These are phyloP conservation scores for Pangasius djambal DNA, from an alignment of 2,797 vertebrate species.

Conservation along the genomic window DNA sequence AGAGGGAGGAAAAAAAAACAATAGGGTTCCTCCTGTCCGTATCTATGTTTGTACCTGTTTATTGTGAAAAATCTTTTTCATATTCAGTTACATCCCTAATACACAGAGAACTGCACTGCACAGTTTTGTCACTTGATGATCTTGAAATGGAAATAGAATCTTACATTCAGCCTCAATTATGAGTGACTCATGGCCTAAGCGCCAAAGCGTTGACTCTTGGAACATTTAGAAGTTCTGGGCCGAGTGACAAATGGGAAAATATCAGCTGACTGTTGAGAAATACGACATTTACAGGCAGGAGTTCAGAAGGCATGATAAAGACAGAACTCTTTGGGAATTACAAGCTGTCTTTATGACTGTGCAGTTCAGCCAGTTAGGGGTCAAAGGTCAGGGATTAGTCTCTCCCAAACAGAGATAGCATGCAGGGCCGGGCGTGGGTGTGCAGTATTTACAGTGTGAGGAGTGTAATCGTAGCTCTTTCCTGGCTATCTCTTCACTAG, in stretches of 20 bases:
- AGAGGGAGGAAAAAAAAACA: no score
- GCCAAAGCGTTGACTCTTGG: background rate
- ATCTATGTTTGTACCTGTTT: background rate
- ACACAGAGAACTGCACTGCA: background rate
- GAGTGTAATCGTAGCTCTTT: background rate
- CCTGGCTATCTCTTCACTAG: background rate
- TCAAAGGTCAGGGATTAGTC: slow-evolving; percentile 26
- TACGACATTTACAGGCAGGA: background rate
- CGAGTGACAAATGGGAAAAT: slow-evolving; percentile 25
- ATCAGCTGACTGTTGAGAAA: slow-evolving; percentile 23
- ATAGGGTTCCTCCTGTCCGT: background rate
- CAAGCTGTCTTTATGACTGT: background rate
- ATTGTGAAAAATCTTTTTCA: background rate
- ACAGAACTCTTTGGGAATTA: slow-evolving; percentile 27
- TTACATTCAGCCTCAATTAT: background rate
- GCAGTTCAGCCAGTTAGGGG: background rate
- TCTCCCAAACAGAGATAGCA: slow-evolving; percentile 24
- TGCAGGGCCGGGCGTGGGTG: background rate
- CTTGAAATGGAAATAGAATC: background rate
- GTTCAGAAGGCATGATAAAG: slow-evolving; percentile 1
- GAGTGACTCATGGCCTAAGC: background rate
- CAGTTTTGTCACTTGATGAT: background rate
- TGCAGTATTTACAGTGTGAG: slow-evolving; percentile 26
- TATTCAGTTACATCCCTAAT: background rate
- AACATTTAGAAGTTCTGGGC: slow-evolving; percentile 18